Evolutionary conservation across 2,113 vertebrate genomes (phyloP).

Genomic region (Chamaea fasciata): DNA sequence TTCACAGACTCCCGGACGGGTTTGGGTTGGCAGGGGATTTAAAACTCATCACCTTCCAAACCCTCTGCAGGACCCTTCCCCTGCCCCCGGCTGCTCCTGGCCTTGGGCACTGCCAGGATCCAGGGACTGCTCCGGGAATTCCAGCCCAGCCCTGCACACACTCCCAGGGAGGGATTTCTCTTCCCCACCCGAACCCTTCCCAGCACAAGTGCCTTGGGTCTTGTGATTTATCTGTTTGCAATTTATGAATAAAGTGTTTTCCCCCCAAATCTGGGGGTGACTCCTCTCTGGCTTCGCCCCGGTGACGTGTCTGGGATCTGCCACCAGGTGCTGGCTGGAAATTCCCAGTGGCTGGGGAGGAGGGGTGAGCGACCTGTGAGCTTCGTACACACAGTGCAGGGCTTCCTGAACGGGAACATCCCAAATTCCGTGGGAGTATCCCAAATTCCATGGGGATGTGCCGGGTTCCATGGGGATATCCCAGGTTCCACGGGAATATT

Average conservation of each 20-base stretch:
- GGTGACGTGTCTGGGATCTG: too few relatives aligned
- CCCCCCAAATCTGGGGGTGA: fast-evolving
- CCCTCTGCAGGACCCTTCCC: not conserved
- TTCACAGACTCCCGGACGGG: fast-evolving
- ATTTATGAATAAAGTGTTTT: not conserved
- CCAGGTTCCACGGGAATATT: not conserved
- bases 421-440: too few relatives aligned
- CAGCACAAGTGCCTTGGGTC: too few relatives aligned
- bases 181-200: too few relatives aligned
- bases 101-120: too few relatives aligned
- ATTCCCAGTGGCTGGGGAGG: not conserved
- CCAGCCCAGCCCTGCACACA: not conserved
- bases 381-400: not conserved
- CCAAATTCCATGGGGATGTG: too few relatives aligned
- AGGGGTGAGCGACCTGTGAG: not conserved
- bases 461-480: too few relatives aligned
- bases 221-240: too few relatives aligned
- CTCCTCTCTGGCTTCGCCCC: fast-evolving
- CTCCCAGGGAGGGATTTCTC: too few relatives aligned
- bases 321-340: not conserved
- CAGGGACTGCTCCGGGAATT: not conserved
- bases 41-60: too few relatives aligned
- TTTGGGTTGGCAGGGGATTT: not conserved
- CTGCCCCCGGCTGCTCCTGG: too few relatives aligned
- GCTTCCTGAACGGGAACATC: too few relatives aligned